Evolutionary conservation across 2,797 vertebrate genomes (phyloP), one percentile per base, ranked within the genome.

Genomic region (Lophura swinhoii): DNA sequence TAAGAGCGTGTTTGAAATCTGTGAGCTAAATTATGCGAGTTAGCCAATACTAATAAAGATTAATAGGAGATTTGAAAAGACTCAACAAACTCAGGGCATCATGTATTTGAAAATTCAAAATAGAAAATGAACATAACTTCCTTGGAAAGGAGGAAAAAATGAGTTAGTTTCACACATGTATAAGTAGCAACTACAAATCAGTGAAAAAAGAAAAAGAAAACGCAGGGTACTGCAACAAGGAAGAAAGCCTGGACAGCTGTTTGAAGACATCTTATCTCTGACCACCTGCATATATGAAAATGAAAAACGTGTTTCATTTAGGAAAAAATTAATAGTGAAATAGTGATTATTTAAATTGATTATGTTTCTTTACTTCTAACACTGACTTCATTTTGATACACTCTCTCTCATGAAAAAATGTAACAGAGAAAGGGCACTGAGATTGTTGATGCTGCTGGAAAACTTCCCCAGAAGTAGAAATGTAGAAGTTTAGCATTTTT

Each of bases 151-250:
- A 43, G 70, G 58, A 74, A 63, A 66, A 35, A 28, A 21, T 1
- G 1, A 66, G 3, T 44, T 87, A 43, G 7, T 43, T 51, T 28
- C 28, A 56, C 7, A n/a, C 0, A 0, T 5, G 4, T 33, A 12
- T 22, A 90, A 84, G 35, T 9, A 82, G 26, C 4, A 79, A 60
- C 23, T 70, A 5, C 44, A 48, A 31, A 46, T 33, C 43, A 51
- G 41, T 51, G 60, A n/a, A 53, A 88, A 88, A 82, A 46, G 4
- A 39, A 59, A 59, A 88, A 75, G 22, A 64, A 86, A 79, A 68
- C 6, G 9, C 26, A 71, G 20, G 68, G 62, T 9, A 62, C 3
- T 41, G 31, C 22, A 80, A 62, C 31, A 70, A 66, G 21, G 31
- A 84, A 79, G 88, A 56, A 3, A 58, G 44, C 56, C 41, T 53